phyloP scores from a whole-genome alignment of 1,140 invertebrate genomes.

The Cherax destructor region DNA sequence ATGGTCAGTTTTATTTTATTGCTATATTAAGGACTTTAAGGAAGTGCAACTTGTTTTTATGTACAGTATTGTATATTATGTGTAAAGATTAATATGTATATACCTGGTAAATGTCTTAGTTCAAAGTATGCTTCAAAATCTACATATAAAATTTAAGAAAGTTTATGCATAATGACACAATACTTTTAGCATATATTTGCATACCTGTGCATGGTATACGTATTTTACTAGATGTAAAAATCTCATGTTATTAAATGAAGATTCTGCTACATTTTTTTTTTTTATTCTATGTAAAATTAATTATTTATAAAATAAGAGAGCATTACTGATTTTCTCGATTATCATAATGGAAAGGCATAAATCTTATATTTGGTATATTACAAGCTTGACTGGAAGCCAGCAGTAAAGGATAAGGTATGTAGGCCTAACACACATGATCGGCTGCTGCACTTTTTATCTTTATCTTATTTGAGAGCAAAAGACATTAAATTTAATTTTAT shows the following conservation, averaged over 20 bases:
- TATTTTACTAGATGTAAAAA: background rate
- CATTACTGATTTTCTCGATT: background rate
- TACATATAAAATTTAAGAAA: background rate
- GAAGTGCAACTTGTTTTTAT: no score
- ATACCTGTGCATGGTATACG: background rate
- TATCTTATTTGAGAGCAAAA: background rate
- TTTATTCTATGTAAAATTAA: background rate
- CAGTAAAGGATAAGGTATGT: background rate
- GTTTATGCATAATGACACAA: background rate
- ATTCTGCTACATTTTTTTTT: background rate
- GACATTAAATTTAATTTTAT: no score
- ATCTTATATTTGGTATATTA: slow-evolving; percentile 12
- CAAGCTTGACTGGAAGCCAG: slow-evolving; percentile 4
- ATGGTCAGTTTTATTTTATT: no score
- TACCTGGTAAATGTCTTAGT: background rate
- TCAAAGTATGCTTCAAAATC: background rate
- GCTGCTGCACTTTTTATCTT: background rate
- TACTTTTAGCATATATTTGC: background rate
- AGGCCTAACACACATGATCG: background rate
- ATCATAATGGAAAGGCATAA: background rate
- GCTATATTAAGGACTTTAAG: no score
- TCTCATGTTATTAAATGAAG: background rate
- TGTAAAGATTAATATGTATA: background rate
- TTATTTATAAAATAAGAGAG: background rate
- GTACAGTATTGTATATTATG: background rate